Base-by-base conservation (phyloP, 2,888 invertebrate species). In the Spodoptera exigua region DNA sequence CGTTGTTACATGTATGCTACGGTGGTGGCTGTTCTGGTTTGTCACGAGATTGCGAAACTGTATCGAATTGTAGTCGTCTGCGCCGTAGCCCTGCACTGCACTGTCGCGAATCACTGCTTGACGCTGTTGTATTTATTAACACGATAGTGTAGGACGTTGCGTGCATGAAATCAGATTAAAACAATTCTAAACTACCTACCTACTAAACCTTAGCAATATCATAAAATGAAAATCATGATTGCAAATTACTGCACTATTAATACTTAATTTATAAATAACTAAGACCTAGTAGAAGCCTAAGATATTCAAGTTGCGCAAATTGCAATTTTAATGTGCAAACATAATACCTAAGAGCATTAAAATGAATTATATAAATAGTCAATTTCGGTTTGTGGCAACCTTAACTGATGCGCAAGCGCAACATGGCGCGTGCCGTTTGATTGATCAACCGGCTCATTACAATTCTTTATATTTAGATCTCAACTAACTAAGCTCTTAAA, bases 31-130 rank as follows among this genome's bases (percentile, higher is more conserved):
- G 70, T 66, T 67, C 74, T 74, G 71, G 68, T 79, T 79, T 86
- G 87, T 87, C 85, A 80, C 81, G 52, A 40, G 62, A 74, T 90
- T 88, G 85, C 88, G 90, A 85, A 90, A 92, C 83, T 80, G 81
- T 81, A 75, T 65, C 85, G 76, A 87, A 88, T 88, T 75, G 74
- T 62, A 59, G 68, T 47, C 61, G 69, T 69, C 74, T 74, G 80
- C 86, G 85, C 85, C 87, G 87, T 79, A 67, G 75, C 83, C 85
- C 82, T 72, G 75, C 71, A 81, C 83, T 85, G 79, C 27, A 27
- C 27, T 9, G 27, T 63, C 70, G 60, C 79, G 68, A 83, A 86
- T 85, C 80, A 76, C 75, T 73, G 78, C 77, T 82, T 87, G 83
- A 84, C 75, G 66, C 66, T 61, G 14, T 70, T 21, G 51, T 66